Percentiles rank a stretch among this genome's conserved stretches.
phyloP scores from a whole-genome alignment of 2,888 invertebrate genomes.

The Agrochola circellaris region DNA sequence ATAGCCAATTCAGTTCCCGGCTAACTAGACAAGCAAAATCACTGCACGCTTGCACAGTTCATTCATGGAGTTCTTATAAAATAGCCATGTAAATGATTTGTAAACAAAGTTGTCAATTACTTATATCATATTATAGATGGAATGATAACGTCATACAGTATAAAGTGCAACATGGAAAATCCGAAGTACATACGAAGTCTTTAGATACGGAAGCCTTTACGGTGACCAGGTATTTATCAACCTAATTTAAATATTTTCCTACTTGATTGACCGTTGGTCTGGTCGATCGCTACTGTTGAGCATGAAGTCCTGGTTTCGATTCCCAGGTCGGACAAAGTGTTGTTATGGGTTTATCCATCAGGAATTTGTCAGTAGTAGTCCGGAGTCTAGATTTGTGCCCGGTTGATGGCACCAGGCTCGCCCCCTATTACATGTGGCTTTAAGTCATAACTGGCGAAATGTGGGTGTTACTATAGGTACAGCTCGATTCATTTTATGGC shows the following conservation, averaged over 20 bases:
- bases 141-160: background rate
- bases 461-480: background rate
- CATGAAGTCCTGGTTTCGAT: background rate
- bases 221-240: background rate
- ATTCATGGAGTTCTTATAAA: background rate
- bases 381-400: background rate
- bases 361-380: background rate
- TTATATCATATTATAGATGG: background rate
- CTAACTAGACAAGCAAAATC: background rate
- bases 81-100: background rate
- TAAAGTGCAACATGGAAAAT: conserved; percentile 20
- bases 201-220: conserved; percentile 4
- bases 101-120: conserved; percentile 12
- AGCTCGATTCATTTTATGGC: too few species aligned
- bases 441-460: background rate
- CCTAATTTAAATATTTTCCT: background rate
- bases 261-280: background rate
- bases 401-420: background rate
- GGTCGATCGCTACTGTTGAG: background rate
- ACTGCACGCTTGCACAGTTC: background rate
- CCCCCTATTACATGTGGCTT: background rate
- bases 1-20: background rate
- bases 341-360: background rate
- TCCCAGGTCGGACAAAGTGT: background rate
- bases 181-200: conserved; percentile 1